Percentiles rank a stretch among this genome's conserved stretches.
These are phyloP conservation scores for Ophonus ardosiacus DNA, from an alignment of 2,888 invertebrate species.

Conservation along the genomic window DNA sequence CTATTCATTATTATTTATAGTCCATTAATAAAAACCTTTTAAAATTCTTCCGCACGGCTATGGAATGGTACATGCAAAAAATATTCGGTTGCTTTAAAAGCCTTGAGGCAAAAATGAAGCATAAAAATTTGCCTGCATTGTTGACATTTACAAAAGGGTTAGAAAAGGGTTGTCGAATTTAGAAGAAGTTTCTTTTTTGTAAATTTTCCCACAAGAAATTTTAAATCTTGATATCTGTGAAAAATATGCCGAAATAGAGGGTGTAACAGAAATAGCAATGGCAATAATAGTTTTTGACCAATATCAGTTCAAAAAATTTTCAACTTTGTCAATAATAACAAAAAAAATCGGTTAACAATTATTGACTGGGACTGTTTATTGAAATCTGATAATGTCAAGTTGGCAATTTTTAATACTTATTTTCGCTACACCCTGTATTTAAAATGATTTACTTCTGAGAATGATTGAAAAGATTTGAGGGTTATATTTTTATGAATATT, in stretches of 20 bases:
- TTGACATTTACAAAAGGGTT: slow-evolving; percentile 48
- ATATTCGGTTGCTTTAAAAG: not conserved
- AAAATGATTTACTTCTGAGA: slow-evolving; percentile 4
- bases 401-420: too few relatives aligned
- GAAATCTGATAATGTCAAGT: too few relatives aligned
- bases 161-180: slow-evolving; percentile 44
- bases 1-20: slow-evolving; percentile 1
- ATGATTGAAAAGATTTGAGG: not conserved
- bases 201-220: slow-evolving; percentile 3
- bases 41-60: slow-evolving; percentile 7
- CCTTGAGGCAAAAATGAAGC: slow-evolving; percentile 8
- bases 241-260: not conserved
- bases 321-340: too few relatives aligned
- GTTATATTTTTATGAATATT: slow-evolving; percentile 47
- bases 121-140: slow-evolving; percentile 46
- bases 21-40: slow-evolving; percentile 19
- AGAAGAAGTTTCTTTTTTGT: not conserved
- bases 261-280: too few relatives aligned
- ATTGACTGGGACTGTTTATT: too few relatives aligned
- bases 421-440: not conserved
- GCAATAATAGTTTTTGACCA: too few relatives aligned
- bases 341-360: too few relatives aligned
- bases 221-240: not conserved
- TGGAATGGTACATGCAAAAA: slow-evolving; percentile 1
- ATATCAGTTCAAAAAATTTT: too few relatives aligned